A percentile compares a stretch with the other conserved stretches of the same genome.
phyloP scores from a whole-genome alignment of 2,888 invertebrate genomes.

The Alcis repandata region DNA sequence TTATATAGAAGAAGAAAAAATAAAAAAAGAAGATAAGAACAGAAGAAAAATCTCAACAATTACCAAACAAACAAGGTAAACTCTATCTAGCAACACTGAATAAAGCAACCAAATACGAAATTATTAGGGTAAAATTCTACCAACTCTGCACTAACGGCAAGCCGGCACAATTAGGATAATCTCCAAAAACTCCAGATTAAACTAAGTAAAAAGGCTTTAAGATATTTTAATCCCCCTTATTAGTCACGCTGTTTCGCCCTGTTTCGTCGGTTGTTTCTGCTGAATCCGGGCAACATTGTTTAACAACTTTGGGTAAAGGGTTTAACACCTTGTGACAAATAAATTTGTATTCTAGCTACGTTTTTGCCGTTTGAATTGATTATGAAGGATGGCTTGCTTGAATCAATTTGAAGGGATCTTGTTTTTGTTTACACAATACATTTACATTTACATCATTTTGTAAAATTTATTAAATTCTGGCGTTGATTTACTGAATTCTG shows the following conservation, averaged over 20 bases:
- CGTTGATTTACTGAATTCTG: slow-evolving; percentile 21
- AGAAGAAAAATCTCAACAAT: not conserved
- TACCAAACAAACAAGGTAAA: not conserved
- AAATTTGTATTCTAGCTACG: slow-evolving; percentile 45
- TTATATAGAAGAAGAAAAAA: too few species aligned
- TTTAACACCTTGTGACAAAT: slow-evolving; percentile 51
- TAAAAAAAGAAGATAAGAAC: too few species aligned
- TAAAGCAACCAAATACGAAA: slow-evolving; percentile 38
- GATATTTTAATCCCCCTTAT: slow-evolving; percentile 64
- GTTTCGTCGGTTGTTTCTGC: slow-evolving; percentile 48
- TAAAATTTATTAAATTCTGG: slow-evolving; percentile 13
- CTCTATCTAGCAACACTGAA: slow-evolving; percentile 17
- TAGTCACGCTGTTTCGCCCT: slow-evolving; percentile 60
- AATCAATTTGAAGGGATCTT: slow-evolving; percentile 37
- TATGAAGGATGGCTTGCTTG: slow-evolving; percentile 38
- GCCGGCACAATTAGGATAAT: slow-evolving; percentile 62
- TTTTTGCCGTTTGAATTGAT: slow-evolving; percentile 50
- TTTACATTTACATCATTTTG: slow-evolving; percentile 24
- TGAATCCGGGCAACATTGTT: slow-evolving; percentile 52
- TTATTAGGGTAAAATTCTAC: slow-evolving; percentile 53
- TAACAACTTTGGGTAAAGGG: slow-evolving; percentile 54
- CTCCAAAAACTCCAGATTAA: slow-evolving; percentile 62
- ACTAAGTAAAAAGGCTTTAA: slow-evolving; percentile 68
- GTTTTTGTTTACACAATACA: slow-evolving; percentile 26
- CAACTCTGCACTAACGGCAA: slow-evolving; percentile 54